Evolutionary conservation across 2,797 vertebrate species (phyloP), one percentile per base, ranked within the genome.

Genomic region (Semotilus atromaculatus): DNA sequence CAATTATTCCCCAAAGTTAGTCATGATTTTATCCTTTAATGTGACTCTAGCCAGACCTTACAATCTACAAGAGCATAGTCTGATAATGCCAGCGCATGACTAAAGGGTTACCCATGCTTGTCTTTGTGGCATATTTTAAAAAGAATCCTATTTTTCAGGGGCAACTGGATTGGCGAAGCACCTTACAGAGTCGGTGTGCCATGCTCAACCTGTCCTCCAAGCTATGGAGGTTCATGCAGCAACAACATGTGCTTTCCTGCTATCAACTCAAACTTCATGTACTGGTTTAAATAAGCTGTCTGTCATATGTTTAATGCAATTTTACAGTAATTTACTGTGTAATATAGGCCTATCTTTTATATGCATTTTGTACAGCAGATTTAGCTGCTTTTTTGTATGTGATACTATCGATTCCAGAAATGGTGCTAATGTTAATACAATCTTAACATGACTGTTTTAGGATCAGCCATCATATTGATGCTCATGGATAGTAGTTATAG

Each of bases 1-100:
- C 95, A 97, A 98, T 93, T 98, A 98, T 90, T 96, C 97, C 31
- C 97, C 97, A 86, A 98, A 98, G 97, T 98, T 94, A 96, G 96
- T 89, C 34, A 62, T 45, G 1, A 29, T 68, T 40, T 55, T 76
- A 66, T 71, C 23, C 29, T 71, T 68, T 66, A 79, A 58, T 36
- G 23, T 43, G 64, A 74, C 81, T n/a, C 70, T 34, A 29, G 40
- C 21, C 58, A 64, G 40, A 51, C 73, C 58, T 70, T n/a, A 38
- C 9, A 29, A 16, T 18, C 31, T n/a, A 14, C 18, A 29, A 26
- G 66, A 80, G 45, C 66, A 81, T 34, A 81, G n/a, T 64, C 29
- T 82, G 55, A 64, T 38, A 38, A 75, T 45, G 26, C 19, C 18
- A 45, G 53, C 1, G 10, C 38, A n/a, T 23, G 36, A 72, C 11